phyloP scores from a whole-genome alignment of 1,140 invertebrate genomes.

The Acromyrmex charruanus region DNA sequence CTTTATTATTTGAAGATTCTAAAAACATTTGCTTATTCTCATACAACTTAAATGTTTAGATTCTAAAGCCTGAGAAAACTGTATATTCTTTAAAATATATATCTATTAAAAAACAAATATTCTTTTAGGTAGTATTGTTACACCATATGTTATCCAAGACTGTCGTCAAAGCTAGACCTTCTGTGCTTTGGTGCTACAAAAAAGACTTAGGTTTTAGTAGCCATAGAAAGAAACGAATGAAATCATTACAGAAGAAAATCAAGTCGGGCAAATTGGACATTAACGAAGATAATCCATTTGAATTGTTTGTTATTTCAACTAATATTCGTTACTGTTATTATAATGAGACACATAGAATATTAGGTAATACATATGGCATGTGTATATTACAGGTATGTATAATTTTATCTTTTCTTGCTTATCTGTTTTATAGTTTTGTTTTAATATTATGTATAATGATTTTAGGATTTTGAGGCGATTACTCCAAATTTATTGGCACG shows the following conservation, averaged over 20 bases:
- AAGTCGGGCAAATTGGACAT: constrained; percentile 95
- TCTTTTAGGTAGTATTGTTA: constrained; percentile 82
- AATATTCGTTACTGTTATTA: constrained; percentile 99
- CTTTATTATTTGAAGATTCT: no score
- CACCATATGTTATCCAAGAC: constrained; percentile 99
- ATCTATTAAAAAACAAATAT: not conserved
- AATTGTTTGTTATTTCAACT: constrained; percentile 98
- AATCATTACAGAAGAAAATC: constrained; percentile 94
- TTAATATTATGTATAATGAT: constrained; percentile 60
- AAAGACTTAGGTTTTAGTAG: constrained; percentile 98
- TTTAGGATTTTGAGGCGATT: constrained; percentile 98
- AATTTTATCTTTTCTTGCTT: constrained; percentile 8
- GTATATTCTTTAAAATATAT: not conserved
- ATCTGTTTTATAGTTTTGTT: constrained; percentile 22
- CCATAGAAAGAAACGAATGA: constrained; percentile 97
- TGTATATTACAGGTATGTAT: constrained; percentile 95
- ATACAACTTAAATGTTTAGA: not conserved
- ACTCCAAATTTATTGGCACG: constrained; percentile 99
- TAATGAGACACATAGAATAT: constrained; percentile 98
- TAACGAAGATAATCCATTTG: constrained; percentile 98
- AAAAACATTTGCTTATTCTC: not conserved
- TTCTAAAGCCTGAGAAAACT: not conserved
- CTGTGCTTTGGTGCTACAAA: constrained; percentile 99
- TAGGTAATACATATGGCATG: constrained; percentile 99
- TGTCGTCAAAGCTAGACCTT: constrained; percentile 95